Evolutionary conservation across 1,140 invertebrate species (phyloP), one percentile per base, ranked within the genome.

Genomic region (Papilio polyxenes): DNA sequence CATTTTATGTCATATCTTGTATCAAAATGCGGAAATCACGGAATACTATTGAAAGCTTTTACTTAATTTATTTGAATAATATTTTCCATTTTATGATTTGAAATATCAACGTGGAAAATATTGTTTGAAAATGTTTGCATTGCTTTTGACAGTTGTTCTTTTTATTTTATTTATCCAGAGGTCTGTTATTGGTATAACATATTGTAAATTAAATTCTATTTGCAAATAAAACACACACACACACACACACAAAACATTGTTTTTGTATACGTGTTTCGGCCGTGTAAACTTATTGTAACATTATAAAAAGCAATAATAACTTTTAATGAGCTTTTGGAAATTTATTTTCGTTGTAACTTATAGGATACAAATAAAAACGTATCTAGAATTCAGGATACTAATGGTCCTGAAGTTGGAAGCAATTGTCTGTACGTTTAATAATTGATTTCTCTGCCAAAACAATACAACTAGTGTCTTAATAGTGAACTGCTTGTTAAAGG

Each of bases 381-480:
- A 51, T 11, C 10, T 13, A 10, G 49, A 51, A 51, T 51, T 51
- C 10, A 11, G 10, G 8, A 51, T 51, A 51, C 49, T 51, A 51
- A 51, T 51, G 49, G 56, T 1, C 17, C 17, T 56, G 13, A 3
- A 17, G 17, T 59, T 59, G n/a, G 56, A 59, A 59, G 17, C 56
- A 20, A 59, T 59, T 20, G 17, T 59, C 56, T 17, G 56, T 9
- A 20, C 56, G n/a, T 59, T 20, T 59, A 20, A 59, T 59, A 59
- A 59, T 59, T 59, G 56, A 59, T 59, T 59, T 59, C 56, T 20
- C 56, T 59, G 56, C 56, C 56, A 59, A 59, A 59, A 59, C 56
- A 59, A 59, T 59, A 9, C 49, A 51, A 51, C 56, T 59, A 59
- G 56, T 59, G 56, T 59, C 56, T 59, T 59, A 59, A 59, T 59